A percentile compares a stretch with the other conserved stretches of the same genome.
Conservation (phyloP, 2,797 vertebrate species). For the Clamator glandarius region DNA sequence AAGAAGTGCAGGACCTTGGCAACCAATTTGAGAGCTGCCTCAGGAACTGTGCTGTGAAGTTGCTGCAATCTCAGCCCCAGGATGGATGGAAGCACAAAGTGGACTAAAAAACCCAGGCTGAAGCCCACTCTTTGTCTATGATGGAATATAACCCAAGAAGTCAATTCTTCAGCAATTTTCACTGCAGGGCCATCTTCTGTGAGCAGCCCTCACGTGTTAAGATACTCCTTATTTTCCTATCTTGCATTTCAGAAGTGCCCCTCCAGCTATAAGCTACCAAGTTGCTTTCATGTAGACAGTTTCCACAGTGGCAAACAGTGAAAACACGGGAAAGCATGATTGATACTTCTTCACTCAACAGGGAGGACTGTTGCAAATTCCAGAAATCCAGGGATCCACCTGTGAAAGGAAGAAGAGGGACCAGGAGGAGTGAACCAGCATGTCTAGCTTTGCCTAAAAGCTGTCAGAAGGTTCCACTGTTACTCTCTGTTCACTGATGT, state of each 20-base stretch:
- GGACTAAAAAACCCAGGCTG: not conserved
- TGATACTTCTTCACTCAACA: not conserved
- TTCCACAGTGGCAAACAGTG: not conserved
- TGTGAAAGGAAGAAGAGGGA: not conserved
- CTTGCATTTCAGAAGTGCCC: not conserved
- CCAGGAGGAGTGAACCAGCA: not conserved
- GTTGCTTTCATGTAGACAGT: not conserved
- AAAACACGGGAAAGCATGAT: fast-evolving
- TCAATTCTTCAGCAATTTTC: not conserved
- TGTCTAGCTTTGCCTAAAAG: not conserved
- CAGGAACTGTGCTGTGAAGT: not conserved
- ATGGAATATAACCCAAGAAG: not conserved
- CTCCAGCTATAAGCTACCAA: not conserved
- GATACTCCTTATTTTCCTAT: not conserved
- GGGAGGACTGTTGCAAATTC: not conserved
- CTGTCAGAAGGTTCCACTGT: not conserved
- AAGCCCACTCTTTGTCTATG: not conserved
- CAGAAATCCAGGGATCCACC: not conserved
- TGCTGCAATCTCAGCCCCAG: not conserved
- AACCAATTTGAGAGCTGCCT: not conserved
- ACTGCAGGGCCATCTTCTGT: not conserved
- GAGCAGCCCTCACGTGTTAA: not conserved
- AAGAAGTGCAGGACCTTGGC: not conserved
- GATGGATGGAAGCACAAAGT: not conserved
- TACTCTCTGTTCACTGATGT: not conserved